Percentiles rank a stretch among this genome's conserved stretches.
phyloP scores from a whole-genome alignment of 1,140 invertebrate genomes.

The Penaeus chinensis region DNA sequence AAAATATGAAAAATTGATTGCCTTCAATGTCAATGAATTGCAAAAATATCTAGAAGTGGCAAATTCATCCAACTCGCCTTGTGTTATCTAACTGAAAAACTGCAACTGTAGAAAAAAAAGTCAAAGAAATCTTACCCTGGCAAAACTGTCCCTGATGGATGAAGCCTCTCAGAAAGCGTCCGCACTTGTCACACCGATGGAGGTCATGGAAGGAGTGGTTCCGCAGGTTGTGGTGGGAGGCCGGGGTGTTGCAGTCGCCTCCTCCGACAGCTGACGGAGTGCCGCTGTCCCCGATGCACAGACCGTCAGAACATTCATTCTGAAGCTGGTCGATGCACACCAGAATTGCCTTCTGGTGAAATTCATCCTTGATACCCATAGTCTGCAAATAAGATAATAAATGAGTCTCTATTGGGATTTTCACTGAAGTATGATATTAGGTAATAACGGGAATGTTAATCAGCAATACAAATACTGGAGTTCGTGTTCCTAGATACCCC shows the following conservation, averaged over 20 bases:
- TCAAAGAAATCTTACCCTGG: constrained; percentile 72
- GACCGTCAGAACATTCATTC: constrained; percentile 55
- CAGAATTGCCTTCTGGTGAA: constrained; percentile 80
- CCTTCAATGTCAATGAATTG: no score
- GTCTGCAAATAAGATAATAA: constrained; percentile 71
- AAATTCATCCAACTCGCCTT: no score
- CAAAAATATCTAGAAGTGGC: no score
- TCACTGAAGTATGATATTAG: not conserved
- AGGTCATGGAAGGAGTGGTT: constrained; percentile 77
- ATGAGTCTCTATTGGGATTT: not conserved
- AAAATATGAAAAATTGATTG: constrained; percentile 31
- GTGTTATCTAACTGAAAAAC: no score
- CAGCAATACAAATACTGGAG: no score
- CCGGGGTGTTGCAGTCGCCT: constrained; percentile 64
- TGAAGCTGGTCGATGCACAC: constrained; percentile 78
- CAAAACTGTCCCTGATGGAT: constrained; percentile 81
- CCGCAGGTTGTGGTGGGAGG: constrained; percentile 74
- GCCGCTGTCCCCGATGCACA: constrained; percentile 44
- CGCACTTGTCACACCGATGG: constrained; percentile 81
- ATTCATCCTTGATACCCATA: constrained; percentile 83
- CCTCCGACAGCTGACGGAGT: constrained; percentile 36
- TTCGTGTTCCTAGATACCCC: no score
- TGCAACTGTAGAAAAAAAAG: constrained; percentile 25
- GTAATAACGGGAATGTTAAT: not conserved
- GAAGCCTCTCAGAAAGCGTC: constrained; percentile 79